These are phyloP conservation scores for Morpho achilles DNA, from an alignment of 2,888 invertebrate genomes.

Conservation along the genomic window DNA sequence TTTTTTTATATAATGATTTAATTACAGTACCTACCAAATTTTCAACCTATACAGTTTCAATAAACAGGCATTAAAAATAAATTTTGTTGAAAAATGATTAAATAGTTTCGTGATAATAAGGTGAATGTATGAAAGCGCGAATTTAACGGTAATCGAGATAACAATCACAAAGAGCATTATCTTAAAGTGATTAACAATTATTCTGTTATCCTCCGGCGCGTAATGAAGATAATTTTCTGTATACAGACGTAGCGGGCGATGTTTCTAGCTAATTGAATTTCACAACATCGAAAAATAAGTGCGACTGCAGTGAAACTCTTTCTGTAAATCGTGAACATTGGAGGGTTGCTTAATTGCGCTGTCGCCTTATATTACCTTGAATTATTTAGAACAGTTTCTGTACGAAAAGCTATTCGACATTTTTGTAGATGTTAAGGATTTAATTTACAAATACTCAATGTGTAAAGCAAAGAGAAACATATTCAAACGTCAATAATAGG, in stretches of 20 bases:
- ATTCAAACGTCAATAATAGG: slow-evolving; percentile 40
- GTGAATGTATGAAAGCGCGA: slow-evolving; percentile 11
- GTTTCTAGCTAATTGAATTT: slow-evolving; percentile 51
- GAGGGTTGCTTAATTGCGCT: slow-evolving; percentile 31
- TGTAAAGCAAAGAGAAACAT: slow-evolving; percentile 20
- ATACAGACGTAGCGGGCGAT: slow-evolving; percentile 41
- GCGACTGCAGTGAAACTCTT: slow-evolving; percentile 44
- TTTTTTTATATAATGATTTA: too few relatives aligned
- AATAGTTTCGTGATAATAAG: neutral
- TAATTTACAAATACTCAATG: too few relatives aligned
- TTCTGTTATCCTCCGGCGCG: slow-evolving; percentile 43
- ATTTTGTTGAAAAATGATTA: too few relatives aligned
- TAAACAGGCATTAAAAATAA: too few relatives aligned
- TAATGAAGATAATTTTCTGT: slow-evolving; percentile 56
- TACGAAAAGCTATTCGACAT: slow-evolving; percentile 3
- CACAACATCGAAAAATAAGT: slow-evolving; percentile 47
- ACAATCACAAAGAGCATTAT: slow-evolving; percentile 36
- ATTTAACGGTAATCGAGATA: slow-evolving; percentile 23
- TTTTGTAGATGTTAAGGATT: neutral
- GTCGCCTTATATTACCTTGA: slow-evolving; percentile 30
- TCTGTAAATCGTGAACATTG: slow-evolving; percentile 35
- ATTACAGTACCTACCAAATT: too few relatives aligned
- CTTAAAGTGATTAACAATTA: slow-evolving; percentile 52
- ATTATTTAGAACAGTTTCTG: slow-evolving; percentile 25
- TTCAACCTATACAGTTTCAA: too few relatives aligned